Conservation (phyloP, 2,797 vertebrate genomes). For the Amniataba percoides region DNA sequence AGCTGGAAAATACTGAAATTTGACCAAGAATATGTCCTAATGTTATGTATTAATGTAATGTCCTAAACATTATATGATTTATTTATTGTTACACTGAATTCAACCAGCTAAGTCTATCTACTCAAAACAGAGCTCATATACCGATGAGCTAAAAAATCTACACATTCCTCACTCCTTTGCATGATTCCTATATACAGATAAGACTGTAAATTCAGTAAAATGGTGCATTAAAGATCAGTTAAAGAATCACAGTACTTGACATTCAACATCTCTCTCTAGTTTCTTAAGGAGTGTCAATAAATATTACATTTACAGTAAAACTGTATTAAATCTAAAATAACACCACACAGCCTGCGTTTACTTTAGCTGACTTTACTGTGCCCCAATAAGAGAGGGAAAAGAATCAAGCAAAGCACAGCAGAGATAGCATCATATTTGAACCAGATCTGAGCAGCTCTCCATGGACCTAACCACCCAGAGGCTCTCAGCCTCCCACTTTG, state of each 20-base stretch:
- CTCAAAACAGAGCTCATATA: background rate
- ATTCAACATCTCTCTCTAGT: too few relatives aligned
- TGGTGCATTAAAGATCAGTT: background rate
- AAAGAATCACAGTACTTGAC: background rate
- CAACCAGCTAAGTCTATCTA: background rate
- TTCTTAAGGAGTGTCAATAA: background rate
- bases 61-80: background rate
- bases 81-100: background rate
- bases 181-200: background rate
- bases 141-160: too few relatives aligned
- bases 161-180: background rate
- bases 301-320: conserved; percentile 20
- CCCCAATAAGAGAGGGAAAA: conserved; percentile 16
- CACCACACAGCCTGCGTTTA: conserved; percentile 12
- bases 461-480: conserved; percentile 59
- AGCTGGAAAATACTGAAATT: background rate
- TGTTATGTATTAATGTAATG: too few relatives aligned
- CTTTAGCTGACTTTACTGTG: conserved; percentile 45
- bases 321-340: conserved; percentile 28
- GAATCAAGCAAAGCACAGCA: conserved; percentile 26
- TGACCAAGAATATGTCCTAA: background rate
- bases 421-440: conserved; percentile 75
- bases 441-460: conserved; percentile 66
- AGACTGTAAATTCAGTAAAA: background rate
- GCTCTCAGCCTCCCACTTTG: conserved; percentile 47